Evolutionary conservation across 2,888 invertebrate genomes (phyloP), one percentile per base, ranked within the genome.

Genomic region (Desoria tigrina): DNA sequence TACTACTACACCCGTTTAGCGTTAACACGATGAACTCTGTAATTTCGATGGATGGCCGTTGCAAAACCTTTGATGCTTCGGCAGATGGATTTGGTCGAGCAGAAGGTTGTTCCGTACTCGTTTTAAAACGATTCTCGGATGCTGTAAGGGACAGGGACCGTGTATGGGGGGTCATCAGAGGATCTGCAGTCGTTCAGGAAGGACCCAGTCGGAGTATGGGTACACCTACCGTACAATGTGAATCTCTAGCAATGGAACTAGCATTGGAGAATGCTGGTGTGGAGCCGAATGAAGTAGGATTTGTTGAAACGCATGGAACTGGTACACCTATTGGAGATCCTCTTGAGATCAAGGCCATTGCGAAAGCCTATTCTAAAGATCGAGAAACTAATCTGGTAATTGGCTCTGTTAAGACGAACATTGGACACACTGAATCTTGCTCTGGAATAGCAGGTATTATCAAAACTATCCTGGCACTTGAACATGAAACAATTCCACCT

Each of bases 61-160:
- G 79, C 61, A 68, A 77, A 18, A 76, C 78, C 16, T 80, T 80
- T 65, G 79, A 79, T 62, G 74, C 72, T 1, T 58, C 71, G 24
- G 80, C 80, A 9, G 73, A 77, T 59, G 80, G 80, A 18, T 80
- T 80, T 66, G 79, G 78, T n/a, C 66, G 79, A 55, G 77, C 78
- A 6, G 80, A 80, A 60, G 79, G 79, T 0, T 77, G 77, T 57
- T 79, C 78, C 0, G 77, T 75, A 16, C 65, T 79, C 6, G 63
- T 79, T 26, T 53, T 80, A 28, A 79, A 79, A 61, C 64, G 74
- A 4, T 73, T 78, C 0, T 59, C 55, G 2, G 72, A 75, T 42
- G 73, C 77, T 11, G 23, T 69, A 6, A 56, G 51, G 18, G 66
- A 72, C 28, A 53, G 62, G 9, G 74, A 75, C 65, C 54, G 66